These are phyloP conservation scores for Acronicta aceris DNA, from an alignment of 2,888 invertebrate genomes.

Conservation along the genomic window DNA sequence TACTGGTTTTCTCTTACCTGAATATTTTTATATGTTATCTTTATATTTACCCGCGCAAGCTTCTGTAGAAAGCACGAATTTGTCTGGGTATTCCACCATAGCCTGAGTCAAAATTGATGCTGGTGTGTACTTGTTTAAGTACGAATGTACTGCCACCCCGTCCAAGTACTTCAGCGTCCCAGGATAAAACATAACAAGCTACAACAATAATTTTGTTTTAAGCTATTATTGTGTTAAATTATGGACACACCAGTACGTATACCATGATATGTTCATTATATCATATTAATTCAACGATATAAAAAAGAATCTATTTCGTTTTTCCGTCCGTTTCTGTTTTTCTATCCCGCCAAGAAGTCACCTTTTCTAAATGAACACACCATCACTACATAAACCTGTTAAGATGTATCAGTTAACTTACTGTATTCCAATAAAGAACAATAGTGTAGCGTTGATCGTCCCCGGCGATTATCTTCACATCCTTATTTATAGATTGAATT, in stretches of 20 bases:
- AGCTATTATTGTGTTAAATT: no score
- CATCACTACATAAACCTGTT: no score
- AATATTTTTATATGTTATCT: no score
- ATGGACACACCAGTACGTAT: no score
- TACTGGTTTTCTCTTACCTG: no score
- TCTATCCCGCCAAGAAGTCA: no score
- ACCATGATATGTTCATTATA: no score
- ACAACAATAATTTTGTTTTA: constrained; percentile 1
- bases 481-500: constrained; percentile 69
- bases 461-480: constrained; percentile 91
- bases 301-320: no score
- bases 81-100: constrained; percentile 88
- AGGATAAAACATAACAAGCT: constrained; percentile 69
- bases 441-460: constrained; percentile 92
- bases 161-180: constrained; percentile 88
- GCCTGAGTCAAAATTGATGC: constrained; percentile 81
- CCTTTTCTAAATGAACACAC: no score
- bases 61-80: constrained; percentile 93
- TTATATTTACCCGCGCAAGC: constrained; percentile 90
- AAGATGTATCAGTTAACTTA: constrained; percentile 75
- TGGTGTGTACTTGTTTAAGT: constrained; percentile 89
- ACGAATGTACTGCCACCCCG: constrained; percentile 94
- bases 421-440: constrained; percentile 90
- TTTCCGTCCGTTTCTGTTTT: no score
- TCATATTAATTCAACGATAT: no score